A percentile compares a stretch with the other conserved stretches of the same genome.
These are phyloP conservation scores for Hemitrygon akajei DNA, from an alignment of 2,797 vertebrate species.

Conservation along the genomic window DNA sequence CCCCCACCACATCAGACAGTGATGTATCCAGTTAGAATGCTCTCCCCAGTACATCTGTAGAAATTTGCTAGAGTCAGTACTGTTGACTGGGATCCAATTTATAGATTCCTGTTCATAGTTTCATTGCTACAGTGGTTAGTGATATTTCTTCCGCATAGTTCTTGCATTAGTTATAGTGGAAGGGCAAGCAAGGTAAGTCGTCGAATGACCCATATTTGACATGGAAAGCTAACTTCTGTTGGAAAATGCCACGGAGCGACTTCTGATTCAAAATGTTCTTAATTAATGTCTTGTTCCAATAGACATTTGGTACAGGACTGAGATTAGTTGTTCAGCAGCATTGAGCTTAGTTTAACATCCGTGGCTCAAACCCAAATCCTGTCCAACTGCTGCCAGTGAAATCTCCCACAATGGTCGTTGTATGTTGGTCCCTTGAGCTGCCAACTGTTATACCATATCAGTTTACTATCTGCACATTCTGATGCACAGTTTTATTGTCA, in stretches of 20 bases:
- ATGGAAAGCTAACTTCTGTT: background rate
- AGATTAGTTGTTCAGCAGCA: background rate
- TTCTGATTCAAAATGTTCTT: background rate
- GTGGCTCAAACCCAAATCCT: constrained; percentile 7
- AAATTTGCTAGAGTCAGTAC: too few relatives aligned
- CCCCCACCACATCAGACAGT: too few relatives aligned
- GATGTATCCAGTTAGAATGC: too few relatives aligned
- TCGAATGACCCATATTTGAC: background rate
- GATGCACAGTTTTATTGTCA: background rate
- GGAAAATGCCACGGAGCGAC: background rate
- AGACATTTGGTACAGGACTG: constrained; percentile 10
- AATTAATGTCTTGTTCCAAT: background rate
- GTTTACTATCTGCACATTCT: background rate
- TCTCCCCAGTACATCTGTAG: too few relatives aligned
- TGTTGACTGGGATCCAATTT: background rate
- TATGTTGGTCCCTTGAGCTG: background rate
- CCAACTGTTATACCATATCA: background rate
- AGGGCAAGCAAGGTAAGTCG: background rate
- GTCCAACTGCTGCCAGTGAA: constrained; percentile 1
- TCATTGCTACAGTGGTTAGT: background rate
- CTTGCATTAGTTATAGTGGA: background rate
- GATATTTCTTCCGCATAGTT: background rate
- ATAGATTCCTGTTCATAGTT: background rate
- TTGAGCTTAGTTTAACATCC: background rate
- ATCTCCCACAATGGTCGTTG: constrained; percentile 1